Percentiles rank a stretch among this genome's conserved stretches.
Evolutionary conservation across 2,113 vertebrate genomes (phyloP).

Genomic region (Malaclemys terrapin): DNA sequence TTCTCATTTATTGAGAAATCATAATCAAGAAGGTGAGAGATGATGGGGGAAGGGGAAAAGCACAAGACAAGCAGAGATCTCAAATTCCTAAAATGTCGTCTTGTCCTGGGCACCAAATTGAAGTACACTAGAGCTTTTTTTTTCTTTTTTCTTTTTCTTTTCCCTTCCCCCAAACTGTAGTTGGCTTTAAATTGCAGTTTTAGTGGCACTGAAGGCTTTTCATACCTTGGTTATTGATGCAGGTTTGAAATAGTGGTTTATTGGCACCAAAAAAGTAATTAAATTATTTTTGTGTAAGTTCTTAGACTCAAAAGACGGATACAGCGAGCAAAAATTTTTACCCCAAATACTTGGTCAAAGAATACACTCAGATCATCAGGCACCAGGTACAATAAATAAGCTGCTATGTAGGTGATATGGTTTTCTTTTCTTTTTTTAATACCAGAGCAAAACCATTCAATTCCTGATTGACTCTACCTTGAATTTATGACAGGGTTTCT

Average conservation of each 20-base stretch:
- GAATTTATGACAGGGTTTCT: background rate
- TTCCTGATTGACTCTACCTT: background rate
- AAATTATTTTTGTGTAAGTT: background rate
- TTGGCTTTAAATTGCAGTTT: conserved; percentile 20
- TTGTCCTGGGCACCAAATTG: background rate
- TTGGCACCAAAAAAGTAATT: background rate
- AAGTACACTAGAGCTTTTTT: background rate
- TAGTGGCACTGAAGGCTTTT: conserved; percentile 30
- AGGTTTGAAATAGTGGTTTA: background rate
- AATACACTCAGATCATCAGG: background rate
- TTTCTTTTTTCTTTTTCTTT: background rate
- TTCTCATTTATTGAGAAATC: background rate
- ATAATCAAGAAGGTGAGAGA: background rate
- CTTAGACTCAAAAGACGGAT: background rate
- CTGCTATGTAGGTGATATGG: background rate
- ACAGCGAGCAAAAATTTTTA: background rate
- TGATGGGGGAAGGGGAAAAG: background rate
- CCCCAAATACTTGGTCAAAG: background rate
- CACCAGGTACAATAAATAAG: background rate
- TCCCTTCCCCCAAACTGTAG: background rate
- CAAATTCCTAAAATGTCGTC: background rate
- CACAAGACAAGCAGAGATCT: background rate
- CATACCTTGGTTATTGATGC: background rate
- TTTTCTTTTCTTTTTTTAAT: background rate
- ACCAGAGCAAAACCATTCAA: background rate